phyloP scores from a whole-genome alignment of 2,113 vertebrate genomes.

The Platichthys stellatus region DNA sequence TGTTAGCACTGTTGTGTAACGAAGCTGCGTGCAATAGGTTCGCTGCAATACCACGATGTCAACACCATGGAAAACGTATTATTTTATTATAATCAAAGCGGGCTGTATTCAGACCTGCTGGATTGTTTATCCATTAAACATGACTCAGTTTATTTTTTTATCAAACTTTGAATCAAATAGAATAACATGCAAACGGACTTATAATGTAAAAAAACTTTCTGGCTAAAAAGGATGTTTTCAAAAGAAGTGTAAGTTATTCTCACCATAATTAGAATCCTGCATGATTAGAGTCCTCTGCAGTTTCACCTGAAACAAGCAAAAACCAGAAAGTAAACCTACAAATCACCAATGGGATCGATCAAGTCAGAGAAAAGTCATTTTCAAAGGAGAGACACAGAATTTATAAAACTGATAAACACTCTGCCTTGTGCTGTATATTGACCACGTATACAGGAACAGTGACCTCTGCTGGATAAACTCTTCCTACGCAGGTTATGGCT shows the following conservation, averaged over 20 bases:
- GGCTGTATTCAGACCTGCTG: too few species aligned
- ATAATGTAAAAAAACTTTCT: background rate
- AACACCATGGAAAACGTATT: background rate
- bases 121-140: too few species aligned
- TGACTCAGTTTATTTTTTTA: too few species aligned
- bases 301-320: conserved; percentile 27
- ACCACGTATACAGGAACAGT: conserved; percentile 20
- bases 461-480: conserved; percentile 66
- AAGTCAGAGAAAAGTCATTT: background rate
- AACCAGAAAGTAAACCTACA: background rate
- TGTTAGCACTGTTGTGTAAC: conserved; percentile 21
- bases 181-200: background rate
- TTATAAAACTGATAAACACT: background rate
- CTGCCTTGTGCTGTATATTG: background rate
- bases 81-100: too few species aligned
- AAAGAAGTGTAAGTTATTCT: conserved; percentile 7
- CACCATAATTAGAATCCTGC: conserved; percentile 31
- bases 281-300: conserved; percentile 11
- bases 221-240: background rate
- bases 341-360: background rate
- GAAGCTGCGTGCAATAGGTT: conserved; percentile 4
- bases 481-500: background rate
- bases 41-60: background rate
- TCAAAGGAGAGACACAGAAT: background rate
- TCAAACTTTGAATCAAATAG: background rate